Evolutionary conservation across 2,888 invertebrate genomes (phyloP), one percentile per base, ranked within the genome.

Genomic region (Himalopsyche tibetana): DNA sequence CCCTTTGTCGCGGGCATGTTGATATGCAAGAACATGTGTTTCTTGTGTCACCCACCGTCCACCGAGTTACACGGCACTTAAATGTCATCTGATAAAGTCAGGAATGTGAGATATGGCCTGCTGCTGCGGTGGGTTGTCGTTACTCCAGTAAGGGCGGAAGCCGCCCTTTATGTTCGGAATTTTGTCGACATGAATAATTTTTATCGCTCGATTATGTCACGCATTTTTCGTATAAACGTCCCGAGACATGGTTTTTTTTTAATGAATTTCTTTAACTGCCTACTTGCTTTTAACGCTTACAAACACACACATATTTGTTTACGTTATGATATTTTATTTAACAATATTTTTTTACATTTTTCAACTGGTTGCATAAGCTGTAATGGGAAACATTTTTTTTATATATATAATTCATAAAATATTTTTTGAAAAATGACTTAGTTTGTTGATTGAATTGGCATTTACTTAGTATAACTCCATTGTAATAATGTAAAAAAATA

Each of bases 1-100:
- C 74, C 74, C 74, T 74, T 74, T 36, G 74, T 74, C 74, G 38
- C 74, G 15, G 36, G 28, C 63, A 63, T 63, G 63, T 6, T 63
- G 51, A 63, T 28, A 63, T 63, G 8, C 63, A 1, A 9, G 28
- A 63, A 63, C 63, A 63, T 19, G 63, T 63, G n/a, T 63, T 63
- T 56, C 17, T 63, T 15, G 69, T 69, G 74, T 74, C 74, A 74
- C 74, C 19, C 15, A 38, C 15, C 74, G 5, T 38, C 74, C 74
- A 74, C 36, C 38, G 74, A 74, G 38, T 74, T 74, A 74, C 74
- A 38, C 74, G 74, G 38, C 36, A 38, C 38, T 74, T 36, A 74
- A 74, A 74, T 74, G 74, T 74, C 74, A 74, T 74, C 74, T 74
- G 74, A 74, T 74, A 74, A 74, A 15, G 2, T 0, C 15, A 74